These are phyloP conservation scores for Netelia virgata DNA, from an alignment of 2,888 invertebrate species.

Conservation along the genomic window DNA sequence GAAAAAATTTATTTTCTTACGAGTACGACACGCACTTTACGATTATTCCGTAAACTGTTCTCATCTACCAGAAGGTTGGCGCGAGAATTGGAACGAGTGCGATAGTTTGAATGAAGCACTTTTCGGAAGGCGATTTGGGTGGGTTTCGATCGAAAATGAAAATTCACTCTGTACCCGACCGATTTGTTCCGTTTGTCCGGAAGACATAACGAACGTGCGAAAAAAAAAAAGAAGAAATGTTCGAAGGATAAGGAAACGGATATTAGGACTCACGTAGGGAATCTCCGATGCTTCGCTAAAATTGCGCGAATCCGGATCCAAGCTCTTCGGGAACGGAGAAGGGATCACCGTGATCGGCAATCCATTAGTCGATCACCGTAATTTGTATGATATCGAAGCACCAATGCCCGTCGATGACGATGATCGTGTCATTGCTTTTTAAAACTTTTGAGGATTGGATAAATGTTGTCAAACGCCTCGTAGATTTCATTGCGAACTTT, in stretches of 20 bases:
- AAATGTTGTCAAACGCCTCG: constrained; percentile 98
- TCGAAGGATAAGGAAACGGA: constrained; percentile 33
- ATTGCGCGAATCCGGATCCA: constrained; percentile 13
- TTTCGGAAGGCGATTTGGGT: neutral
- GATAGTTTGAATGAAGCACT: constrained; percentile 32
- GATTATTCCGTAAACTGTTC: neutral
- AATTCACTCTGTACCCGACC: constrained; percentile 2
- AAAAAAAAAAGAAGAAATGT: constrained; percentile 3
- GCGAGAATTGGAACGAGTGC: neutral
- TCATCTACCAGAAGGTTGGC: constrained; percentile 12
- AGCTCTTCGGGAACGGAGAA: neutral
- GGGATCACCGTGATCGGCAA: constrained; percentile 22
- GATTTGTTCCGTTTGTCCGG: neutral
- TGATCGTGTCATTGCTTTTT: constrained; percentile 89
- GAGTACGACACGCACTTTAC: neutral
- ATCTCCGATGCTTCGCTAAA: neutral
- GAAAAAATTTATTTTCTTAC: neutral
- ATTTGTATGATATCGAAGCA: constrained; percentile 25
- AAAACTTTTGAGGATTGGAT: constrained; percentile 97
- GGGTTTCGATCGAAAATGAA: neutral
- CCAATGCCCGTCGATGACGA: constrained; percentile 5
- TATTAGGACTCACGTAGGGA: constrained; percentile 25
- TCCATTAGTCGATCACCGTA: constrained; percentile 17
- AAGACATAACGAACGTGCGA: neutral
- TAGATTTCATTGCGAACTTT: constrained; percentile 97